These are phyloP conservation scores for Lepus europaeus DNA, from an alignment of 2,113 vertebrate genomes.

Conservation along the genomic window DNA sequence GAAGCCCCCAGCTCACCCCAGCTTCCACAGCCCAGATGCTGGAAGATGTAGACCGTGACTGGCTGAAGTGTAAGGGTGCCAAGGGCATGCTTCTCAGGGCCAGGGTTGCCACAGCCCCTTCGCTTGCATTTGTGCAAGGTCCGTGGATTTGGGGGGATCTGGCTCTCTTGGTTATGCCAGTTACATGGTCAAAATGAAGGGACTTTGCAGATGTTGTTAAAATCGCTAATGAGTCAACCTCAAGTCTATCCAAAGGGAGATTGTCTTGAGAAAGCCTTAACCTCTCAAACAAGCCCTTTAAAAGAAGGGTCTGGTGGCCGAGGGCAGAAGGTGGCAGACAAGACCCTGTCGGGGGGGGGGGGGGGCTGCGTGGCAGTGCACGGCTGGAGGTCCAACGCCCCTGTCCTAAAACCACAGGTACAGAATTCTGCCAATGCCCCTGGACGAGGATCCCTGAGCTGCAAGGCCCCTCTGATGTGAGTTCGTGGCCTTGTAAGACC, in stretches of 20 bases:
- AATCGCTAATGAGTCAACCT: background rate
- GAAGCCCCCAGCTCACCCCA: fast-evolving
- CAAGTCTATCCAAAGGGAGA: background rate
- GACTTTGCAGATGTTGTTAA: background rate
- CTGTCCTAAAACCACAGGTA: background rate
- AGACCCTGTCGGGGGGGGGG: background rate
- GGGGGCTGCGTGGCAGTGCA: background rate
- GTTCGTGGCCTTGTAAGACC: background rate
- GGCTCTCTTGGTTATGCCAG: background rate
- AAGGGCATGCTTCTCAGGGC: background rate
- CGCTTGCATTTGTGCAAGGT: background rate
- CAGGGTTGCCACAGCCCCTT: background rate
- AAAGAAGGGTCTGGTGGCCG: background rate
- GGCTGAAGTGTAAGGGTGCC: background rate
- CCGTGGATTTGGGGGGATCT: background rate
- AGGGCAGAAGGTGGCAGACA: background rate
- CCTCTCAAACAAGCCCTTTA: background rate
- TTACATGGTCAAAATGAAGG: background rate
- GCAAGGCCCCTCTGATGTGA: background rate
- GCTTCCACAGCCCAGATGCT: background rate
- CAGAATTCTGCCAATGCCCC: background rate
- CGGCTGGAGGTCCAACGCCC: background rate
- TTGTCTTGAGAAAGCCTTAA: background rate
- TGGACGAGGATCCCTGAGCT: background rate
- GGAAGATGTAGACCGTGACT: background rate